Conservation (phyloP, 2,113 vertebrate genomes). For the rat (Rattus norvegicus) region DNA sequence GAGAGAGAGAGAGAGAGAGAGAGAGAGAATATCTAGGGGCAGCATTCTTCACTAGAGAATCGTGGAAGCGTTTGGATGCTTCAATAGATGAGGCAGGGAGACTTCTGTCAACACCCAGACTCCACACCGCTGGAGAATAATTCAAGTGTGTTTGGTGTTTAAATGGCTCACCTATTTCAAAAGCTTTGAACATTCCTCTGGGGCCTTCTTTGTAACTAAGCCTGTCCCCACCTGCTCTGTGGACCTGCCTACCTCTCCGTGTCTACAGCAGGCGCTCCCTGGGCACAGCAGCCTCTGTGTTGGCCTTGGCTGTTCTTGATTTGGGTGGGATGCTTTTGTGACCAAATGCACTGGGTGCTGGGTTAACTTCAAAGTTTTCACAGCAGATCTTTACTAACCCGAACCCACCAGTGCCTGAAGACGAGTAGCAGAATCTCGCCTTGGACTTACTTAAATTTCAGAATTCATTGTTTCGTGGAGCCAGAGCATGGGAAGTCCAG, state of each 20-base stretch:
- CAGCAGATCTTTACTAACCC: neutral
- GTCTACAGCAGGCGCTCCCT: neutral
- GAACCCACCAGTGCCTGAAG: neutral
- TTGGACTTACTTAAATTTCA: neutral
- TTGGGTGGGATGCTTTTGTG: neutral
- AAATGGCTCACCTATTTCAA: neutral
- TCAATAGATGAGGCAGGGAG: slow-evolving; percentile 83
- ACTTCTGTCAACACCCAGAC: slow-evolving; percentile 79
- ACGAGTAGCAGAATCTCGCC: neutral
- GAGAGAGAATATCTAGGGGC: neutral
- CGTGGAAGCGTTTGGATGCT: slow-evolving; percentile 82
- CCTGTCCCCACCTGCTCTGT: neutral
- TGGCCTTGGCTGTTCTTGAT: neutral
- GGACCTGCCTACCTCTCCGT: rapidly evolving
- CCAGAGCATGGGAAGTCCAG: neutral
- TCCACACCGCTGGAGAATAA: slow-evolving; percentile 63
- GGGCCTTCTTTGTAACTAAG: neutral
- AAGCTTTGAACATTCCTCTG: neutral
- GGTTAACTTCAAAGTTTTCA: neutral
- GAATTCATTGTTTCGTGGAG: neutral
- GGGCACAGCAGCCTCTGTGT: neutral
- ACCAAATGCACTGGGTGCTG: neutral
- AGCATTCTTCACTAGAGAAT: slow-evolving; percentile 72
- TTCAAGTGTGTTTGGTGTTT: slow-evolving; percentile 35
- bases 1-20: neutral